Base-by-base conservation (phyloP, 2,888 invertebrate species). In the Hydrotaea cyrtoneurina region DNA sequence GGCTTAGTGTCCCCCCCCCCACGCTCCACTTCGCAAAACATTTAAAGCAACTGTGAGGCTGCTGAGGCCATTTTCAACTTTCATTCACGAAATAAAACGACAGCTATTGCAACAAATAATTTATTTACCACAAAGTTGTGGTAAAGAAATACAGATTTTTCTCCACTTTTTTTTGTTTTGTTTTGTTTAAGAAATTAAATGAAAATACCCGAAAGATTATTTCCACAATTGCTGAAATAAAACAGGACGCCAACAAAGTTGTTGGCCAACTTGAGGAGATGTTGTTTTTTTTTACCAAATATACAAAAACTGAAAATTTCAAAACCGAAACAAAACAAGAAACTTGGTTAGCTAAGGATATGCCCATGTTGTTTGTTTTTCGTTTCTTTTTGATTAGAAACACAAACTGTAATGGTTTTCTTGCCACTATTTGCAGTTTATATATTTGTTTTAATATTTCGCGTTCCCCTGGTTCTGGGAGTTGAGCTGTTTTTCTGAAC, bases 391-490 rank as follows among this genome's bases (percentile, higher is more conserved):
- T 43, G 15, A 4, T n/a, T n/a, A 50, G 50, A 50, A 50, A 55
- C 21, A 8, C 21, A 55, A 55, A 55, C 55, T 19, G 21, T 19
- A 55, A 55, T 55, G 50, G 50, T 13, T 50, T 50, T 50, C 55
- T 55, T 55, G 55, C 50, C 50, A 55, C 21, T 55, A 55, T 55
- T 55, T 55, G 55, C 19, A 19, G 55, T 21, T 55, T 21, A 55
- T 55, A 55, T 55, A 21, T 55, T 19, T 55, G 53, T 55, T 15
- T 50, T 50, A 50, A 50, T 50, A 50, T 50, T 50, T 50, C 50
- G 50, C n/a, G 50, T 50, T 50, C n/a, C 50, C 50, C 43, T 50
- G n/a, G 13, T 50, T 50, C 50, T 50, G 1, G 5, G 36, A 8
- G 8, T 2, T 50, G 50, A n/a, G 13, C 50, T 21, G 5, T 55